Evolutionary conservation across 2,888 invertebrate species (phyloP).

Genomic region (Gonocerus acuteangulatus): DNA sequence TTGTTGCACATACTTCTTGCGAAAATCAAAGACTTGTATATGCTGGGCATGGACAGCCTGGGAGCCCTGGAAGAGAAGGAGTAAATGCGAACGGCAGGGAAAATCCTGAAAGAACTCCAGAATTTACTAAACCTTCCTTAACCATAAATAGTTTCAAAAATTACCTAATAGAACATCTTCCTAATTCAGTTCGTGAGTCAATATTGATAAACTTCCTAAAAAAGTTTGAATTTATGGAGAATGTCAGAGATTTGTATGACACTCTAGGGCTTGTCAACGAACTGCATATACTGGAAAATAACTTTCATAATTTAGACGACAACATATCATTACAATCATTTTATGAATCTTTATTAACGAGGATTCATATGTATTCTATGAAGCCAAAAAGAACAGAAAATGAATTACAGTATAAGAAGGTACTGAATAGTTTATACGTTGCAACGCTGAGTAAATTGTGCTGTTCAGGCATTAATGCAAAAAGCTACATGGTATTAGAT

Average conservation of each 20-base stretch:
- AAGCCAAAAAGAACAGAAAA: not conserved
- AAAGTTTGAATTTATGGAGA: not conserved
- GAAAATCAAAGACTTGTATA: not conserved
- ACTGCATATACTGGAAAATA: not conserved
- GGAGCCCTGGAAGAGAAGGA: not conserved
- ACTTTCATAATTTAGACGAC: not conserved
- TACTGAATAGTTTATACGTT: not conserved
- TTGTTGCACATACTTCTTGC: not conserved
- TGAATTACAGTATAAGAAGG: not conserved
- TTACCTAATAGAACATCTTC: not conserved
- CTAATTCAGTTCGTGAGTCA: not conserved
- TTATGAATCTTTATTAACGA: not conserved
- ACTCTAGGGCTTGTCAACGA: not conserved
- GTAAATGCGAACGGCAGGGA: not conserved
- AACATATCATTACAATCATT: not conserved
- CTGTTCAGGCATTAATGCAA: not conserved
- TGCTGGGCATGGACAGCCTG: not conserved
- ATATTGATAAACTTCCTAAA: not conserved
- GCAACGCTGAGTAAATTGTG: not conserved
- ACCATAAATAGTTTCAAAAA: not conserved
- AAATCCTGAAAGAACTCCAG: not conserved
- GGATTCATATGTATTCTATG: not conserved
- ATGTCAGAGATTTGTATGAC: not conserved
- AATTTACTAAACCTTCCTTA: not conserved
- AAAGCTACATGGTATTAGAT: not conserved